Evolutionary conservation across 2,888 invertebrate genomes (phyloP), one percentile per base, ranked within the genome.

Genomic region (Galerucella nymphaeae): DNA sequence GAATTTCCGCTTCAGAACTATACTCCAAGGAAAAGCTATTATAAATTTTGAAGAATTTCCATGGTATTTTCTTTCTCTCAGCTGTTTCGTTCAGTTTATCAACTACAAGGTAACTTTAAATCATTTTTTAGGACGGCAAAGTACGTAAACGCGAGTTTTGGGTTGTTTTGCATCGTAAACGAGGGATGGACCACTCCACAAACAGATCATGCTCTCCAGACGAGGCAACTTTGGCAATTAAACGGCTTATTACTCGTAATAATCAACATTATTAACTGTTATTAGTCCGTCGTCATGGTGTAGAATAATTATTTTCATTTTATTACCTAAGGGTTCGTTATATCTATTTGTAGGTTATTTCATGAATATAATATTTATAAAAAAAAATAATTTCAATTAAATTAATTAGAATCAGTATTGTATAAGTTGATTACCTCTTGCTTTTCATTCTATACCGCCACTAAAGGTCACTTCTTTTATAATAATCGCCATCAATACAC

Each of bases 201-300:
- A 68, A 76, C 75, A 76, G 70, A 76, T 76, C 75, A 74, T 76
- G 75, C 74, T 76, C 70, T 74, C 73, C 57, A 61, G 53, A 41
- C 59, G 59, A 67, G 48, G 68, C 71, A 76, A 76, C 75, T 76
- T 74, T 65, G 59, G 72, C 70, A 76, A 76, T 76, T 76, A 76
- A 71, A 72, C 63, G 71, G 70, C 72, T 70, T 70, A 72, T 73
- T 73, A 75, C 73, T 72, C 45, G 67, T 38, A 66, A 69, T 70
- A 64, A 72, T 64, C 64, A 64, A 66, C 72, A 67, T 70, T 72
- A 75, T 75, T 72, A 75, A 75, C 69, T 75, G 71, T 69, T 74
- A 75, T 75, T 70, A 69, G 71, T 66, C 42, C 30, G 67, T 67
- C 67, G 67, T 59, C 48, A 45, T 59, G 45, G 45, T 50, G 67